A percentile compares a stretch with the other conserved stretches of the same genome.
Conservation (phyloP, 2,113 vertebrate species). For the Cyprinus carpio region DNA sequence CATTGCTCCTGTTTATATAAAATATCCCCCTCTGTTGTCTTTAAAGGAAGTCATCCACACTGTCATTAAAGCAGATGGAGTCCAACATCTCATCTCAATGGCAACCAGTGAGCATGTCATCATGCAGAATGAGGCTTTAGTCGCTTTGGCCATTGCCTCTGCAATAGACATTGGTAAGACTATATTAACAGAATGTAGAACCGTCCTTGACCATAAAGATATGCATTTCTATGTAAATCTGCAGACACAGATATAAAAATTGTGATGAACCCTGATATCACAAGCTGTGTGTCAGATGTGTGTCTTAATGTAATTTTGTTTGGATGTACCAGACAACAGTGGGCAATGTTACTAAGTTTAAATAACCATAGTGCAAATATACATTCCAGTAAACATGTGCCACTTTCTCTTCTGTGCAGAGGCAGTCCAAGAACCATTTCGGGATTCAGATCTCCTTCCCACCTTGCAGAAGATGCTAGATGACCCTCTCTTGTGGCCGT, state of each 20-base stretch:
- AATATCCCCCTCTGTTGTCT: constrained; percentile 25
- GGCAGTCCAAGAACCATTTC: constrained; percentile 74
- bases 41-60: constrained; percentile 84
- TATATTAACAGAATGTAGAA: too few relatives aligned
- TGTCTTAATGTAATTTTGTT: too few relatives aligned
- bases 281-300: too few relatives aligned
- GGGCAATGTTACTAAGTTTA: too few relatives aligned
- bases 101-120: constrained; percentile 82
- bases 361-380: too few relatives aligned
- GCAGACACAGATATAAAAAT: too few relatives aligned
- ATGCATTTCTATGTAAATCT: too few relatives aligned
- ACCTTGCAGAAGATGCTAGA: constrained; percentile 80
- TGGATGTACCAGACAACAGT: too few relatives aligned
- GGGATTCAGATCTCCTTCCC: constrained; percentile 74
- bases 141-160: constrained; percentile 85
- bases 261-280: too few relatives aligned
- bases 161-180: constrained; percentile 80
- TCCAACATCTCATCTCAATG: constrained; percentile 86
- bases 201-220: too few relatives aligned
- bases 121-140: constrained; percentile 88
- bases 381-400: too few relatives aligned
- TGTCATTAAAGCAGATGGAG: constrained; percentile 78
- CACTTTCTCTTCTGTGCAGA: constrained; percentile 66
- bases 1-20: background rate
- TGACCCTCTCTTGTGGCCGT: constrained; percentile 78